Percentiles rank a stretch among this genome's conserved stretches.
These are phyloP conservation scores for Amphimedon queenslandica DNA, from an alignment of 37 sponge, comb jelly and placozoan genomes.

Conservation along the genomic window DNA sequence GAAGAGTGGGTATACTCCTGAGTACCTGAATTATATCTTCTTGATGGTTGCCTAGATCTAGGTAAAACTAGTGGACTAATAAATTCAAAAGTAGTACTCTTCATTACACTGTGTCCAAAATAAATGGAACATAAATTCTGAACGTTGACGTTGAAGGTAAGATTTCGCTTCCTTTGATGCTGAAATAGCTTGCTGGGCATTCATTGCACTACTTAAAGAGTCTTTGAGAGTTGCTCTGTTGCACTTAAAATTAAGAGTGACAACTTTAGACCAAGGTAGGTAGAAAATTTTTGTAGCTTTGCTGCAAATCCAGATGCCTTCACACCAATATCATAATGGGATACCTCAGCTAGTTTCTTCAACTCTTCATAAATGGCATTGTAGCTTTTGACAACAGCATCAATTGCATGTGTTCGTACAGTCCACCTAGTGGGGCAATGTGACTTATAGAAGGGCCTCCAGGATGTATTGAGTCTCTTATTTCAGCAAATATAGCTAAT, in stretches of 20 bases:
- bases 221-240: constrained; percentile 42
- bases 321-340: constrained; percentile 1
- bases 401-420: constrained; percentile 41
- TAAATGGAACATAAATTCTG: constrained; percentile 17
- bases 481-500: constrained; percentile 19
- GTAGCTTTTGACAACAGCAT: constrained; percentile 41
- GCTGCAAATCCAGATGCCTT: constrained; percentile 30
- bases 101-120: constrained; percentile 6
- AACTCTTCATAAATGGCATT: constrained; percentile 20
- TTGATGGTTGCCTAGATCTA: neutral
- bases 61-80: neutral
- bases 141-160: constrained; percentile 25
- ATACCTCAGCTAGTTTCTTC: constrained; percentile 12
- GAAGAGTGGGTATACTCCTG: neutral
- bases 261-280: constrained; percentile 40
- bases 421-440: constrained; percentile 53
- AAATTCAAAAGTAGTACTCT: neutral
- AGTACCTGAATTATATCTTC: neutral
- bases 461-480: constrained; percentile 21
- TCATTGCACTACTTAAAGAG: constrained; percentile 27
- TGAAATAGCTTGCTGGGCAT: constrained; percentile 28
- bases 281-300: constrained; percentile 22
- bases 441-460: constrained; percentile 22
- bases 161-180: constrained; percentile 11
- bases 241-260: constrained; percentile 27